Evolutionary conservation across 2,888 invertebrate species (phyloP).

Genomic region (Zonitis immaculata): DNA sequence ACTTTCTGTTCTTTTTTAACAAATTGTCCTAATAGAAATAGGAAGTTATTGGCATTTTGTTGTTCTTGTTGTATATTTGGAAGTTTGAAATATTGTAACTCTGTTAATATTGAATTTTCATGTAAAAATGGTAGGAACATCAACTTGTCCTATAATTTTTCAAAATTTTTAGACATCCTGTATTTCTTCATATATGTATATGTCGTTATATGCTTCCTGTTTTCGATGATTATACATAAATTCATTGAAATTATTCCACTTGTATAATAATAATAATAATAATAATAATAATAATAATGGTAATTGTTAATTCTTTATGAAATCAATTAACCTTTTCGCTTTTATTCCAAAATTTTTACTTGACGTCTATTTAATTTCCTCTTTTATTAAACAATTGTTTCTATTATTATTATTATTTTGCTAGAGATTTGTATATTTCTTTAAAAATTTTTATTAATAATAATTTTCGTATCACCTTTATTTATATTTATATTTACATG

Average conservation of each 20-base stretch:
- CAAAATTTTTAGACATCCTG: too few relatives aligned
- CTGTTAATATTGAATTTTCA: too few relatives aligned
- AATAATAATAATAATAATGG: background rate
- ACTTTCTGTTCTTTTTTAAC: too few relatives aligned
- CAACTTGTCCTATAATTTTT: too few relatives aligned
- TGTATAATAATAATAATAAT: too few relatives aligned
- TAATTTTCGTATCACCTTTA: slow-evolving; percentile 13
- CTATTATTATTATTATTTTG: background rate
- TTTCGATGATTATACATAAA: slow-evolving; percentile 18
- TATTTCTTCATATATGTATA: too few relatives aligned
- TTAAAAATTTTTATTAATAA: slow-evolving; percentile 14
- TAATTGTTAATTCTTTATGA: background rate
- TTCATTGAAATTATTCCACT: slow-evolving; percentile 7
- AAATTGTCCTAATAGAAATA: too few relatives aligned
- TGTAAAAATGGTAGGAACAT: too few relatives aligned
- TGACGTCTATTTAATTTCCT: background rate
- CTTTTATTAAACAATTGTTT: too few relatives aligned
- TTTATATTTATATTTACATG: slow-evolving; percentile 5
- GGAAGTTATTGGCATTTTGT: too few relatives aligned
- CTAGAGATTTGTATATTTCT: background rate
- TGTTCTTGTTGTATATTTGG: too few relatives aligned
- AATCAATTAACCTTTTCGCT: background rate
- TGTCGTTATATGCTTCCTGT: slow-evolving; percentile 16
- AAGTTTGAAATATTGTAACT: too few relatives aligned
- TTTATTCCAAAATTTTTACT: background rate